phyloP scores from a whole-genome alignment of 2,888 invertebrate species.

The Melanchra persicariae region DNA sequence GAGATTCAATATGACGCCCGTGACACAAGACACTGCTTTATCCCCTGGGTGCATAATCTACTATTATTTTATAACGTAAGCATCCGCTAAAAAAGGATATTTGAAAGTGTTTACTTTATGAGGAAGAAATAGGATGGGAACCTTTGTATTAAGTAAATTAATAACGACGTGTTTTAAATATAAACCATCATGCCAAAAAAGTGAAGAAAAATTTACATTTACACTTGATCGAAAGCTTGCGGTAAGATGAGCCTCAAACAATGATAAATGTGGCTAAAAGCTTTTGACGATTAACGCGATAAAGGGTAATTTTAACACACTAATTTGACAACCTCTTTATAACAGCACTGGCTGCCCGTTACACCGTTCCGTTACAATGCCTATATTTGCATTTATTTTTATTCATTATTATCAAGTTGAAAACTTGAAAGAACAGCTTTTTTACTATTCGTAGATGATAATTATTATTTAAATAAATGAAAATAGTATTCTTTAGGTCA shows the following conservation, averaged over 20 bases:
- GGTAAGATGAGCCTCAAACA: slow-evolving; percentile 65
- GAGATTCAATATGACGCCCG: no score
- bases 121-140: no score
- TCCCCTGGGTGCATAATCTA: no score
- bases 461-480: not conserved
- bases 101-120: no score
- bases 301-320: slow-evolving; percentile 77
- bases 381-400: no score
- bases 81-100: no score
- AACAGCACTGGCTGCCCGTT: slow-evolving; percentile 57
- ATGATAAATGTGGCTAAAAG: slow-evolving; percentile 76
- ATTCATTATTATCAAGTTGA: not conserved
- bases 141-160: no score
- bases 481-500: no score
- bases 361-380: slow-evolving; percentile 61
- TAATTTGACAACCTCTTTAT: slow-evolving; percentile 77
- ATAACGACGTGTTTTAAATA: not conserved
- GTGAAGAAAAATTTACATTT: not conserved
- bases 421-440: not conserved
- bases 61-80: no score
- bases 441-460: not conserved
- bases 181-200: not conserved
- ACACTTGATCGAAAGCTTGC: slow-evolving; percentile 69
- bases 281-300: slow-evolving; percentile 73
- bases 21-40: no score